Conservation (phyloP, 2,797 vertebrate species). For the Acrossocheilus fasciatus region DNA sequence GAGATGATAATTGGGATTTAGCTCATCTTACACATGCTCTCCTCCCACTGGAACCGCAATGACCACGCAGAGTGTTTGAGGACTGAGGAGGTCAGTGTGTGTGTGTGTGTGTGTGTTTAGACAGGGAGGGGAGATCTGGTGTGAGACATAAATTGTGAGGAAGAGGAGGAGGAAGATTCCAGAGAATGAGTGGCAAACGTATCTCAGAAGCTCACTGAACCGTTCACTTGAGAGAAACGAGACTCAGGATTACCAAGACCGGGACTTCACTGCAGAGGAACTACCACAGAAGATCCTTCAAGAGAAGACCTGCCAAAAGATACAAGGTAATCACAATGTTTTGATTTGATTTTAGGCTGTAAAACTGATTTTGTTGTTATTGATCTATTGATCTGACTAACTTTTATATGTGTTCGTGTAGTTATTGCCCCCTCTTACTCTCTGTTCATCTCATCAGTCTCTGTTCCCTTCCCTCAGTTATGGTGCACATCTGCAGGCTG, state of each 20-base stretch:
- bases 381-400: background rate
- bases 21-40: conserved; percentile 55
- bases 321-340: background rate
- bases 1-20: conserved; percentile 73
- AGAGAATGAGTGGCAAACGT: conserved; percentile 43
- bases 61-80: conserved; percentile 49
- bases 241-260: conserved; percentile 10
- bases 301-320: background rate
- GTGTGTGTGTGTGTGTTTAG: conserved; percentile 35
- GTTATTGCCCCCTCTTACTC: background rate
- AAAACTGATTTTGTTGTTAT: background rate
- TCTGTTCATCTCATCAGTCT: background rate
- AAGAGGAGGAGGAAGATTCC: conserved; percentile 43
- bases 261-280: conserved; percentile 3
- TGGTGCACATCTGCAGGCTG: conserved; percentile 75
- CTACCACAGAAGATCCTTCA: background rate
- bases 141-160: conserved; percentile 68
- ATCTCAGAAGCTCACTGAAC: conserved; percentile 7
- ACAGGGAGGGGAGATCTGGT: conserved; percentile 14
- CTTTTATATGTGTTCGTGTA: background rate
- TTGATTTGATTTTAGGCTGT: background rate
- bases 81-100: conserved; percentile 29
- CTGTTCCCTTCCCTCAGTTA: conserved; percentile 53
- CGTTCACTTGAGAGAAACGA: background rate
- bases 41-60: conserved; percentile 56